Percentiles rank a stretch among this genome's conserved stretches.
Conservation (phyloP, 2,888 invertebrate genomes). For the Empis livida region DNA sequence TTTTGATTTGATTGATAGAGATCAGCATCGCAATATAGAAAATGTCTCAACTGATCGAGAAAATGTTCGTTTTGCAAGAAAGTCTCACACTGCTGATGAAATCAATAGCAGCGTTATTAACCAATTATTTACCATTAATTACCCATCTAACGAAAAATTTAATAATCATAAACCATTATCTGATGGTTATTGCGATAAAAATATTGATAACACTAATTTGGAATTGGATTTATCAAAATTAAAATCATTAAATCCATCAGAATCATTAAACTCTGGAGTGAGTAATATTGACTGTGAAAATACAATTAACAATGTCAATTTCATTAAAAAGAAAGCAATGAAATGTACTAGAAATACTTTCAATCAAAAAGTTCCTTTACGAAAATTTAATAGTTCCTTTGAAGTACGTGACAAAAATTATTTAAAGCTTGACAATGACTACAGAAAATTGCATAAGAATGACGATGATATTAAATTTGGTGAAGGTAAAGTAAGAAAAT, state of each 20-base stretch:
- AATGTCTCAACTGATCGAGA: conserved; percentile 3
- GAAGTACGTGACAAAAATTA: conserved; percentile 3
- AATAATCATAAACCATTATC: conserved; percentile 16
- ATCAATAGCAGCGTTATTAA: conserved; percentile 17
- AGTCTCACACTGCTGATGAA: conserved; percentile 28
- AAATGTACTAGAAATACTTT: background rate
- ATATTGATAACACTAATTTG: background rate
- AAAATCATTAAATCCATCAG: background rate
- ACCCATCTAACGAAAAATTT: background rate
- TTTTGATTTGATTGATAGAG: conserved; percentile 27
- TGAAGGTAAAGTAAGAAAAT: conserved; percentile 54
- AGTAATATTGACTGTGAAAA: background rate
- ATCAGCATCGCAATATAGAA: conserved; percentile 9
- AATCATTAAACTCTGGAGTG: no score
- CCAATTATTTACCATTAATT: background rate
- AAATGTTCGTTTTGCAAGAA: conserved; percentile 16
- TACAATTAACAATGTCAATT: background rate
- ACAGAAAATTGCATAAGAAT: conserved; percentile 1
- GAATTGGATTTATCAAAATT: background rate
- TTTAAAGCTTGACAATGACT: background rate
- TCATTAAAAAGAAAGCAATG: background rate
- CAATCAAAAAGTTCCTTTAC: conserved; percentile 24
- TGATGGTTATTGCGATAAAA: background rate
- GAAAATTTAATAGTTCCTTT: conserved; percentile 26
- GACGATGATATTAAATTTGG: conserved; percentile 34